These are phyloP conservation scores for Heteromyza rotundicornis DNA, from an alignment of 2,888 invertebrate genomes.

Conservation along the genomic window DNA sequence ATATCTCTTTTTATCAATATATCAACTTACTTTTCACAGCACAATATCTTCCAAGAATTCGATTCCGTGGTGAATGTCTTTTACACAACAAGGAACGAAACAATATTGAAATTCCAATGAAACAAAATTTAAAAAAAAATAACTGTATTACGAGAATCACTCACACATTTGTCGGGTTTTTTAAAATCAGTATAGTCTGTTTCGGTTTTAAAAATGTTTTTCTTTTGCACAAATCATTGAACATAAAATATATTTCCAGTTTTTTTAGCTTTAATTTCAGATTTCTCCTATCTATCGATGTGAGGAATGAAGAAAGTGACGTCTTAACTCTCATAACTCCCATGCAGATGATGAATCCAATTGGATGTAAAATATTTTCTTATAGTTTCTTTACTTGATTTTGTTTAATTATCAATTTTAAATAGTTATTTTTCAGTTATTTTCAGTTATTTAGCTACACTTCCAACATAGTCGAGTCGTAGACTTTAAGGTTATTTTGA, in stretches of 20 bases:
- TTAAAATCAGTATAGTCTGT: too few species aligned
- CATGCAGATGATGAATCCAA: neutral
- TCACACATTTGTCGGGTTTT: too few species aligned
- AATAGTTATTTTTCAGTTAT: neutral
- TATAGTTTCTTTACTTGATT: conserved; percentile 1
- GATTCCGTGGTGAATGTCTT: too few species aligned
- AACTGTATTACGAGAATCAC: too few species aligned
- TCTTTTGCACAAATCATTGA: conserved; percentile 57
- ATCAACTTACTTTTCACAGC: too few species aligned
- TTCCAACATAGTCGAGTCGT: conserved; percentile 27
- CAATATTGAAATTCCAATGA: too few species aligned
- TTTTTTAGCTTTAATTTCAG: conserved; percentile 48
- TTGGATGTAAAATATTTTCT: neutral
- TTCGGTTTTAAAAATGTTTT: conserved; percentile 48
- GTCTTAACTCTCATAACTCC: conserved; percentile 57
- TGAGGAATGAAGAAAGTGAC: conserved; percentile 34
- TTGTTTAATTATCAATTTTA: neutral
- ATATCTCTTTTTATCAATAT: too few species aligned
- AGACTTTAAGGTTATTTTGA: conserved; percentile 4
- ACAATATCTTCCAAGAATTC: too few species aligned
- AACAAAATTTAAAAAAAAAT: too few species aligned
- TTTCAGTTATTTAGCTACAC: conserved; percentile 24
- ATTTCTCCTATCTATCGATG: too few species aligned
- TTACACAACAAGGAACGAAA: too few species aligned
- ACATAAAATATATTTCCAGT: conserved; percentile 57